A percentile compares a stretch with the other conserved stretches of the same genome.
These are phyloP conservation scores for Platycheirus albimanus DNA, from an alignment of 2,888 invertebrate species.

Conservation along the genomic window DNA sequence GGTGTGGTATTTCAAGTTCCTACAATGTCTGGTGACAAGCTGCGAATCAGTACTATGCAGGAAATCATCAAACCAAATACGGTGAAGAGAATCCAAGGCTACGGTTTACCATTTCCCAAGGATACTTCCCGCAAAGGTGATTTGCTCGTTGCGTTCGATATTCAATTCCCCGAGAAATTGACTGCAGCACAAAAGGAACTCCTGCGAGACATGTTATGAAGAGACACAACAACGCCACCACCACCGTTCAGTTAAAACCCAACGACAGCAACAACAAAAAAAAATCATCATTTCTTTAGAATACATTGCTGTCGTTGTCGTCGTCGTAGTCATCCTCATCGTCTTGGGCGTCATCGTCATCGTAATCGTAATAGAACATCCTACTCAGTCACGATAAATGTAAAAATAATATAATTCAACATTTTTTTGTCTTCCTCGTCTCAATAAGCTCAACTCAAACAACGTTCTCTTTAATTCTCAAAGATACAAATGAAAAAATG, in stretches of 20 bases:
- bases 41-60: slow-evolving; percentile 91
- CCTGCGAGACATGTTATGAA: slow-evolving; percentile 92
- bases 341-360: slow-evolving; percentile 28
- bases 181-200: slow-evolving; percentile 93
- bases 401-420: slow-evolving; percentile 23
- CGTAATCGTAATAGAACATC: slow-evolving; percentile 25
- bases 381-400: slow-evolving; percentile 48
- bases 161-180: slow-evolving; percentile 95
- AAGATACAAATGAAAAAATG: slow-evolving; percentile 55
- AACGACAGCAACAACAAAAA: slow-evolving; percentile 40
- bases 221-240: slow-evolving; percentile 48
- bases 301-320: slow-evolving; percentile 29
- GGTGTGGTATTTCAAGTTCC: slow-evolving; percentile 96
- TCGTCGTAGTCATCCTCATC: slow-evolving; percentile 17
- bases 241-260: slow-evolving; percentile 24
- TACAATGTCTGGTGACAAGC: slow-evolving; percentile 92
- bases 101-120: slow-evolving; percentile 96
- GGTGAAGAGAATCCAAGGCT: slow-evolving; percentile 94
- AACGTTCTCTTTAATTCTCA: slow-evolving; percentile 67
- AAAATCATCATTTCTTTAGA: slow-evolving; percentile 32
- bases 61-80: slow-evolving; percentile 96
- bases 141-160: slow-evolving; percentile 96
- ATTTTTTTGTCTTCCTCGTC: slow-evolving; percentile 40
- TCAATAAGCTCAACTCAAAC: slow-evolving; percentile 58
- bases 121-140: slow-evolving; percentile 96